phyloP scores from a whole-genome alignment of 2,797 vertebrate genomes.

The Lerista edwardsae region DNA sequence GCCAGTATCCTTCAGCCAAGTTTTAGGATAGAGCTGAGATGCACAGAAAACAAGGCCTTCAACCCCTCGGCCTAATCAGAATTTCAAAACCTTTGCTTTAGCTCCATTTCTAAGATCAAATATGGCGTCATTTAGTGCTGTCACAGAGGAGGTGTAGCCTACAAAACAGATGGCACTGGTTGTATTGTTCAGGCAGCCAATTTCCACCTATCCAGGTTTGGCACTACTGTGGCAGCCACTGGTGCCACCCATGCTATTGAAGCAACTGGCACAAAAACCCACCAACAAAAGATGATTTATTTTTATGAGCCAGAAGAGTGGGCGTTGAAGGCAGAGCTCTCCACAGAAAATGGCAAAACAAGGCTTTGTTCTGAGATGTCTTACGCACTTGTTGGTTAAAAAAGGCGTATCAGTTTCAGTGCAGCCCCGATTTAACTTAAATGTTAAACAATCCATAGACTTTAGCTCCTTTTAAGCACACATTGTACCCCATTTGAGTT shows the following conservation, averaged over 20 bases:
- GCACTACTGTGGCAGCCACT: not conserved
- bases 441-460: not conserved
- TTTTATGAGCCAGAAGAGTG: conserved; percentile 18
- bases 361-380: conserved; percentile 39
- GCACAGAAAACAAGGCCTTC: not conserved
- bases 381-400: not conserved
- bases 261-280: conserved; percentile 10
- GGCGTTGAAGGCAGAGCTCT: not conserved
- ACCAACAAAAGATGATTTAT: conserved; percentile 27
- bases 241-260: conserved; percentile 30
- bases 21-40: not conserved
- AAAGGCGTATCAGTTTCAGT: not conserved
- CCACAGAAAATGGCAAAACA: conserved; percentile 3
- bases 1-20: not conserved
- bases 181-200: not conserved
- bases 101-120: conserved; percentile 1
- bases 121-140: not conserved
- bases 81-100: conserved; percentile 9
- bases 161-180: conserved; percentile 18
- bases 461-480: not conserved
- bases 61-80: not conserved
- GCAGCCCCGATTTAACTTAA: conserved; percentile 18
- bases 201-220: conserved; percentile 10
- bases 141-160: not conserved
- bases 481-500: conserved; percentile 17